These are phyloP conservation scores for Drosophila multiciliata DNA, from an alignment of 2,888 invertebrate genomes.

Conservation along the genomic window DNA sequence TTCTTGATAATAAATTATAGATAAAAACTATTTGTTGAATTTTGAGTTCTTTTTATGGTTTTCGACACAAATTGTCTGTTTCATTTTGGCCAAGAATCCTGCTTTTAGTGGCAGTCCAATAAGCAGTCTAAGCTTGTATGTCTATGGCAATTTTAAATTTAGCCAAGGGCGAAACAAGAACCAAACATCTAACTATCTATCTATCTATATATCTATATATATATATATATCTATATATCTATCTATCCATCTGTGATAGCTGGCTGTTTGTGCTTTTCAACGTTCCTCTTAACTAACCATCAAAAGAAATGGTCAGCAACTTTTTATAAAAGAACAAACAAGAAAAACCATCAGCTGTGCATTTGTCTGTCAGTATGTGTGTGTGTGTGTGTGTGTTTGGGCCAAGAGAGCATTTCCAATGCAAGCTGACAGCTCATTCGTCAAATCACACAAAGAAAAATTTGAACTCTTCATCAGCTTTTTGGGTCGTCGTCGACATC, in stretches of 20 bases:
- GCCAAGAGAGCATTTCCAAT: conserved; percentile 66
- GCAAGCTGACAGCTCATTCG: conserved; percentile 81
- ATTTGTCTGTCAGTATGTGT: conserved; percentile 12
- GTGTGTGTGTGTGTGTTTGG: conserved; percentile 11
- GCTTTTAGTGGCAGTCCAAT: not conserved
- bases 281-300: conserved; percentile 59
- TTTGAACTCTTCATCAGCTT: conserved; percentile 82
- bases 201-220: conserved; percentile 2
- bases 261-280: conserved; percentile 45
- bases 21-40: not conserved
- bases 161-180: conserved; percentile 33
- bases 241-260: conserved; percentile 12
- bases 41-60: not conserved
- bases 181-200: conserved; percentile 7
- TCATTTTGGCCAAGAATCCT: not conserved
- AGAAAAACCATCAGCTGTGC: conserved; percentile 62
- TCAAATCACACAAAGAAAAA: conserved; percentile 83
- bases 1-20: not conserved
- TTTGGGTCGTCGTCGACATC: conserved; percentile 61
- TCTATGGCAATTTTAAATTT: conserved; percentile 43
- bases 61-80: not conserved
- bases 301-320: conserved; percentile 73
- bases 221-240: conserved; percentile 4
- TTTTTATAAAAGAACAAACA: conserved; percentile 64
- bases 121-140: conserved; percentile 16